A percentile compares a stretch with the other conserved stretches of the same genome.
These are phyloP conservation scores for Hyphantria cunea DNA, from an alignment of 1,140 invertebrate species.

Conservation along the genomic window DNA sequence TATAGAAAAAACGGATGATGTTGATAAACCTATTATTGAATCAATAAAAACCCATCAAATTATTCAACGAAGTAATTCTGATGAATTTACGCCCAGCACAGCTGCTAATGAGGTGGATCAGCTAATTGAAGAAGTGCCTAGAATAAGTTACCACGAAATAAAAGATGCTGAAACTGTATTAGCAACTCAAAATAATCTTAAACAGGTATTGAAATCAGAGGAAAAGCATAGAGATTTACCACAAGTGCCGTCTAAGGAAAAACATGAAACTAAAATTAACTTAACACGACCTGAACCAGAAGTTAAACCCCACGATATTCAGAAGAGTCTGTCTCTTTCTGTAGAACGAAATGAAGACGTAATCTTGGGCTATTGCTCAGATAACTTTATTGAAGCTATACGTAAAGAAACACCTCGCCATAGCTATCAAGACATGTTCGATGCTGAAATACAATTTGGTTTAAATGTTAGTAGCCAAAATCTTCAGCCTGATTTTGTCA, in stretches of 20 bases:
- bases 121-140: conserved; percentile 27
- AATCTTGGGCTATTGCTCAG: conserved; percentile 2
- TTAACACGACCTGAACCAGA: background rate
- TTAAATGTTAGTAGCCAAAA: conserved; percentile 1
- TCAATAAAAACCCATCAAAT: too few relatives aligned
- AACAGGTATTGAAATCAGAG: background rate
- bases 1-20: too few relatives aligned
- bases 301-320: background rate
- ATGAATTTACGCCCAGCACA: background rate
- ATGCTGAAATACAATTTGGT: conserved; percentile 48
- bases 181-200: conserved; percentile 3
- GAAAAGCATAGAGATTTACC: too few relatives aligned
- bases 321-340: conserved; percentile 5
- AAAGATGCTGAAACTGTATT: conserved; percentile 27
- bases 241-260: too few relatives aligned
- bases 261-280: too few relatives aligned
- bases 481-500: background rate
- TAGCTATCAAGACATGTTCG: conserved; percentile 49
- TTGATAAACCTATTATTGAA: too few relatives aligned
- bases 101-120: background rate
- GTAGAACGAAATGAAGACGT: conserved; percentile 6
- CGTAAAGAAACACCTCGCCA: conserved; percentile 37
- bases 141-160: conserved; percentile 31
- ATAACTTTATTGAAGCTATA: background rate
- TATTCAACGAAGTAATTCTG: too few relatives aligned